Evolutionary conservation across 2,797 vertebrate genomes (phyloP).

Genomic region (Selene dorsalis): DNA sequence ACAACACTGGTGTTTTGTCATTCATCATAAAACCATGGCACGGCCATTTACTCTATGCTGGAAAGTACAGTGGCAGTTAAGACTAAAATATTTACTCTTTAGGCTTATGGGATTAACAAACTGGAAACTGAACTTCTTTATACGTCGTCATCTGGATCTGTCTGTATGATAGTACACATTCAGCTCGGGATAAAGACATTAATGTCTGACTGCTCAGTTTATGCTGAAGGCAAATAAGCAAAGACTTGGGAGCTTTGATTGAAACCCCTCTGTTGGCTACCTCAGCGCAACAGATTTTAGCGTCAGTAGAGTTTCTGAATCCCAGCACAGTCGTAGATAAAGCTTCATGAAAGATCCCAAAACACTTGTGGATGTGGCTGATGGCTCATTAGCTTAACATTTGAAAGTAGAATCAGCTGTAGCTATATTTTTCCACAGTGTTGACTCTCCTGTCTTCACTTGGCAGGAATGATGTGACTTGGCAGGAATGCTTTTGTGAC

Average conservation of each 20-base stretch:
- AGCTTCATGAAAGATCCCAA: constrained; percentile 60
- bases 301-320: constrained; percentile 52
- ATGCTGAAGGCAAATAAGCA: constrained; percentile 59
- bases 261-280: constrained; percentile 58
- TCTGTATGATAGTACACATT: constrained; percentile 8
- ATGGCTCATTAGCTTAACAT: constrained; percentile 67
- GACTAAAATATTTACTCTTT: constrained; percentile 26
- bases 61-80: constrained; percentile 25
- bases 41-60: constrained; percentile 19
- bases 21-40: constrained; percentile 31
- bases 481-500: constrained; percentile 59
- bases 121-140: constrained; percentile 26
- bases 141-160: constrained; percentile 1
- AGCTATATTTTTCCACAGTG: constrained; percentile 35
- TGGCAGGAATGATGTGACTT: constrained; percentile 48
- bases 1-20: constrained; percentile 34
- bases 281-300: constrained; percentile 51
- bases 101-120: constrained; percentile 29
- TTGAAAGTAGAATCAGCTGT: constrained; percentile 60
- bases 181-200: constrained; percentile 31
- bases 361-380: constrained; percentile 53
- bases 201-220: constrained; percentile 37
- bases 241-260: constrained; percentile 49
- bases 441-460: constrained; percentile 44
- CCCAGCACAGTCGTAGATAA: constrained; percentile 36